Conservation (phyloP, 92 coral and sea anemone species). For the Paramuricea clavata region DNA sequence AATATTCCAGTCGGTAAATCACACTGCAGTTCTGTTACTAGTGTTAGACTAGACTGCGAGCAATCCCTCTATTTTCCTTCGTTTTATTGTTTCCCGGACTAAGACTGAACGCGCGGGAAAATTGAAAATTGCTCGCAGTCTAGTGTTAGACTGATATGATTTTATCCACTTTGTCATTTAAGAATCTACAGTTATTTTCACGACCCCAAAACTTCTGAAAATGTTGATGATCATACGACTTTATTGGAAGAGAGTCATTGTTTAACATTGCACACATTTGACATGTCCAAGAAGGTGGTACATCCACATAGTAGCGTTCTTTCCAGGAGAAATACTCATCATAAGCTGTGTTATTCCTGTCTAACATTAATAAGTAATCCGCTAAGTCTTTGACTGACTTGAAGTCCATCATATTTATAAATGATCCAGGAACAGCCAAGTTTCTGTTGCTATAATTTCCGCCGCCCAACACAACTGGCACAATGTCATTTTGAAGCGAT, state of each 20-base stretch:
- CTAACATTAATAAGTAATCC: slow-evolving; percentile 62
- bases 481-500: slow-evolving; percentile 66
- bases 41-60: too few relatives aligned
- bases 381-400: slow-evolving; percentile 75
- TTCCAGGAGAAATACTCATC: slow-evolving; percentile 90
- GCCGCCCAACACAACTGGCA: slow-evolving; percentile 91
- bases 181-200: slow-evolving; percentile 54
- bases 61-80: too few relatives aligned
- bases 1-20: not conserved
- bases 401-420: slow-evolving; percentile 81
- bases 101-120: too few relatives aligned
- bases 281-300: slow-evolving; percentile 86
- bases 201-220: slow-evolving; percentile 61
- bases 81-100: too few relatives aligned
- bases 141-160: not conserved
- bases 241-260: slow-evolving; percentile 33
- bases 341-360: slow-evolving; percentile 82
- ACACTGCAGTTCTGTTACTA: not conserved
- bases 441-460: slow-evolving; percentile 66
- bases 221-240: slow-evolving; percentile 32
- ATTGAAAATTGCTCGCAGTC: too few relatives aligned
- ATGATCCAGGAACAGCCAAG: slow-evolving; percentile 90
- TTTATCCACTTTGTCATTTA: slow-evolving; percentile 34
- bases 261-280: slow-evolving; percentile 80
- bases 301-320: slow-evolving; percentile 58